These are phyloP conservation scores for Meloe dianella DNA, from an alignment of 2,888 invertebrate genomes.

Conservation along the genomic window DNA sequence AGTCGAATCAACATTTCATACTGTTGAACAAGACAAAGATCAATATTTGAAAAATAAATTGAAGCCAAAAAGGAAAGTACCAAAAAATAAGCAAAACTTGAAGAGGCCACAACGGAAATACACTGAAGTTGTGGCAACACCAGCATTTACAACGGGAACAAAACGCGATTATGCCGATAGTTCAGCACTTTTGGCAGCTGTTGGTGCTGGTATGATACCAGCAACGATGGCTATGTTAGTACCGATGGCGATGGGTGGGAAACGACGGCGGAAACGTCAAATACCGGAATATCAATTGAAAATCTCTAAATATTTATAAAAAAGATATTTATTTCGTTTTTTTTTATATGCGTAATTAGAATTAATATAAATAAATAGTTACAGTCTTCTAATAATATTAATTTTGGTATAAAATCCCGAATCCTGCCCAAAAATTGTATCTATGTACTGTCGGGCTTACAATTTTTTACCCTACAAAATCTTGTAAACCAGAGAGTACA, in stretches of 20 bases:
- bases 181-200: conserved; percentile 72
- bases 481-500: conserved; percentile 37
- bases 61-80: conserved; percentile 51
- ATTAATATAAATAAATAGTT: conserved; percentile 1
- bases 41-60: conserved; percentile 54
- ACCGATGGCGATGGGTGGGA: conserved; percentile 74
- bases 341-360: conserved; percentile 7
- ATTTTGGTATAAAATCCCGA: conserved; percentile 26
- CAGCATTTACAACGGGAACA: conserved; percentile 32
- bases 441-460: conserved; percentile 34
- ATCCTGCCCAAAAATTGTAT: conserved; percentile 27
- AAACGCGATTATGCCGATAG: conserved; percentile 58
- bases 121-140: conserved; percentile 7
- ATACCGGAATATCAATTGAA: conserved; percentile 22
- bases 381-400: neutral
- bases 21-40: conserved; percentile 68
- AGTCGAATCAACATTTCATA: conserved; percentile 74
- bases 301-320: conserved; percentile 24
- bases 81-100: conserved; percentile 44
- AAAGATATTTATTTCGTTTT: conserved; percentile 11
- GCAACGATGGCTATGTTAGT: conserved; percentile 83
- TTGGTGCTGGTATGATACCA: conserved; percentile 80
- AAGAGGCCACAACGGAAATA: conserved; percentile 7
- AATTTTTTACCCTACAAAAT: conserved; percentile 16
- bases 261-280: conserved; percentile 47